Conservation (phyloP, 2,113 vertebrate genomes). For the Astur gentilis region DNA sequence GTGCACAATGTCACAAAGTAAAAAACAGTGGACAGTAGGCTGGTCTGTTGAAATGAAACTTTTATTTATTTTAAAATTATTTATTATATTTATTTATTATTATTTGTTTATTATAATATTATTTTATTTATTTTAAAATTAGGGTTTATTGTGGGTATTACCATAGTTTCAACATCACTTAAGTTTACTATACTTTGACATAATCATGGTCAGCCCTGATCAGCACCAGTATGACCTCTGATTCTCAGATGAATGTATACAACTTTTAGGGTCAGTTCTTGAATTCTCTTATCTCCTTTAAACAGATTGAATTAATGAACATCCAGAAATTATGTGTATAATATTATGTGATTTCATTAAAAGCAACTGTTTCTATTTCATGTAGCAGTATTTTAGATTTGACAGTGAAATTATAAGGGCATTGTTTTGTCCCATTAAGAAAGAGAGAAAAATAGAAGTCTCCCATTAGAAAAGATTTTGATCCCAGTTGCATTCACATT, state of each 20-base stretch:
- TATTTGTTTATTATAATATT: too few relatives aligned
- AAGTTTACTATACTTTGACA: not conserved
- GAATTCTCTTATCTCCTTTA: not conserved
- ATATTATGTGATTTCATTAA: not conserved
- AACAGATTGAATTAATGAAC: not conserved
- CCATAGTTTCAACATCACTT: not conserved
- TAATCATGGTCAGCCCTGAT: not conserved
- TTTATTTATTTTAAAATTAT: too few relatives aligned
- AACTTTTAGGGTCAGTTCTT: not conserved
- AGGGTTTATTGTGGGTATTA: not conserved
- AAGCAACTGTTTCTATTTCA: not conserved
- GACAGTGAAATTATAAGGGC: not conserved
- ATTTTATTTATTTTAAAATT: too few relatives aligned
- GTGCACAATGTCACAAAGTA: not conserved
- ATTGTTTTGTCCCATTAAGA: not conserved
- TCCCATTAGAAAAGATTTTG: not conserved
- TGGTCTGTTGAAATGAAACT: not conserved
- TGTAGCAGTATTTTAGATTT: not conserved
- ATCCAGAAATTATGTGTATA: not conserved
- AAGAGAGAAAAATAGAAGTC: not conserved
- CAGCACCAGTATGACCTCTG: not conserved
- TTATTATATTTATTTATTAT: too few relatives aligned
- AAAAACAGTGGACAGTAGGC: not conserved
- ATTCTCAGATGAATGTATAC: not conserved
- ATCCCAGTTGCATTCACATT: not conserved